These are phyloP conservation scores for Pithys albifrons DNA, from an alignment of 2,113 vertebrate species.

Conservation along the genomic window DNA sequence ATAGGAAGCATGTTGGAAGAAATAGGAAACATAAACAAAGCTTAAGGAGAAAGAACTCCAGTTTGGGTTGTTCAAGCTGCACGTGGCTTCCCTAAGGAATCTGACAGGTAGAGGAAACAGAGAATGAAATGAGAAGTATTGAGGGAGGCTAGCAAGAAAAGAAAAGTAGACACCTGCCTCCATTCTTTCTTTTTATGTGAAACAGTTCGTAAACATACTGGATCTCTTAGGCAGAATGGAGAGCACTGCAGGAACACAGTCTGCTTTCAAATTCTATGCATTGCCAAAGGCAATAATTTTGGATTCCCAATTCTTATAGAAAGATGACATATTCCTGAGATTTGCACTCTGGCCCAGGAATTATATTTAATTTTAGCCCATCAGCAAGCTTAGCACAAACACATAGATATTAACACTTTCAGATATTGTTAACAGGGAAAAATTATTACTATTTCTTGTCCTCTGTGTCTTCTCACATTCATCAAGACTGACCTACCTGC, in stretches of 20 bases:
- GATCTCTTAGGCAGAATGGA: not conserved
- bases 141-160: not conserved
- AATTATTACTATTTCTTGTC: not conserved
- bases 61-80: not conserved
- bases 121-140: not conserved
- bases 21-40: conserved; percentile 37
- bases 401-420: not conserved
- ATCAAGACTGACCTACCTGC: not conserved
- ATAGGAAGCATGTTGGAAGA: conserved; percentile 13
- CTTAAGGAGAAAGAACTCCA: not conserved
- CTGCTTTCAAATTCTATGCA: not conserved
- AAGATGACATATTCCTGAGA: not conserved
- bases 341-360: not conserved
- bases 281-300: not conserved
- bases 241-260: not conserved
- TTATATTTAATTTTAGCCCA: not conserved
- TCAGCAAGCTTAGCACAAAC: not conserved
- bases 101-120: not conserved
- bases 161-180: not conserved
- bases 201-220: not conserved
- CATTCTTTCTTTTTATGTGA: not conserved
- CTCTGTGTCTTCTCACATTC: not conserved
- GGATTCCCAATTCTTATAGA: not conserved
- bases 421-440: not conserved
- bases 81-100: not conserved